Evolutionary conservation across 2,797 vertebrate species (phyloP).

Genomic region (Mormyrops attenuatus): DNA sequence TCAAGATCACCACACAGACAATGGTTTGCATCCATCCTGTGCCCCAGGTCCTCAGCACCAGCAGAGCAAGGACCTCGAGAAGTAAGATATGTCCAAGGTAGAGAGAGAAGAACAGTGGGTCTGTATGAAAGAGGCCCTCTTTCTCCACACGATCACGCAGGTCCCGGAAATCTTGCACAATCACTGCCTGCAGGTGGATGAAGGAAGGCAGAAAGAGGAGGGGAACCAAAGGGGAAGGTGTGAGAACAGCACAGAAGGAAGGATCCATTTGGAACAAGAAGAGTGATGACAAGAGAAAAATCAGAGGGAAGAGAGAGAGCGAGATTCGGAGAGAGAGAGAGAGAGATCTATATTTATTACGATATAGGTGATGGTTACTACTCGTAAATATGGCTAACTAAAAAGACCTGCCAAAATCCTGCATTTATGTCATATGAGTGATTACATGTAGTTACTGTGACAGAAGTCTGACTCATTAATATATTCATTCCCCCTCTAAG

Average conservation of each 20-base stretch:
- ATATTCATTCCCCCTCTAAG: not conserved
- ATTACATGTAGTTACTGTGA: not conserved
- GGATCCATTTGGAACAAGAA: not conserved
- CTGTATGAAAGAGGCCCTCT: constrained; percentile 71
- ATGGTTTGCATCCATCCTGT: constrained; percentile 77
- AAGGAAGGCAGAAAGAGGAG: not conserved
- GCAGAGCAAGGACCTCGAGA: constrained; percentile 74
- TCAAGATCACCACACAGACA: constrained; percentile 64
- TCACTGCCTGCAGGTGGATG: constrained; percentile 55
- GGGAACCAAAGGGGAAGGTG: not conserved
- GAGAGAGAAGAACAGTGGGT: constrained; percentile 76
- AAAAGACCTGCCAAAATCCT: not conserved
- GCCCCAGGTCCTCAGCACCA: constrained; percentile 69
- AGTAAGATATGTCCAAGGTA: constrained; percentile 77
- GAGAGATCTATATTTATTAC: not conserved
- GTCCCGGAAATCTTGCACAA: constrained; percentile 75
- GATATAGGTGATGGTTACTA: not conserved
- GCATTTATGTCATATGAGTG: not conserved
- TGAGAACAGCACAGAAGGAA: not conserved
- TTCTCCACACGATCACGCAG: constrained; percentile 66
- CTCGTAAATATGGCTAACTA: not conserved
- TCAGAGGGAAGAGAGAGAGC: not conserved
- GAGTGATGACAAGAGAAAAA: not conserved
- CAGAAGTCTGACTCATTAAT: not conserved
- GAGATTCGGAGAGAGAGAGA: not conserved